Percentiles rank a stretch among this genome's conserved stretches.
Conservation (phyloP, 2,888 invertebrate species). For the Ecliptopera silaceata region DNA sequence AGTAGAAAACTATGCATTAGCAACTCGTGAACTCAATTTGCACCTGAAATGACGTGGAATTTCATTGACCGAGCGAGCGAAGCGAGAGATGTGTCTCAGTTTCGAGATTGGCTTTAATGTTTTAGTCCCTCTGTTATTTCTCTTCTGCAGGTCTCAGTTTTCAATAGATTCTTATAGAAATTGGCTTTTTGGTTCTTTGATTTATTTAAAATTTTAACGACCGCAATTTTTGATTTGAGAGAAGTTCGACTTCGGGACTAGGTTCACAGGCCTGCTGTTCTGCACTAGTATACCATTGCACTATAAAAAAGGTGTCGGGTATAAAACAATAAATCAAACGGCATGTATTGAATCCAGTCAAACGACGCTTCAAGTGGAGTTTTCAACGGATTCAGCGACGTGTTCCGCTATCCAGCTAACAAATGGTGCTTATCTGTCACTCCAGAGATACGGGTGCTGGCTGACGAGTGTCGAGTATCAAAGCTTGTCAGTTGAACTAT, state of each 20-base stretch:
- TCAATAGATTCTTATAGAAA: no score
- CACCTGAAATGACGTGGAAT: background rate
- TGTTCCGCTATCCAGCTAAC: conserved; percentile 53
- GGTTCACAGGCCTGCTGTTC: no score
- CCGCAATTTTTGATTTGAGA: no score
- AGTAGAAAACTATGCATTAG: conserved; percentile 9
- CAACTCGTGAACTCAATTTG: conserved; percentile 1
- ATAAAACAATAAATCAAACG: background rate
- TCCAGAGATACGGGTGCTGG: conserved; percentile 54
- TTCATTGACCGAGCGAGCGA: no score
- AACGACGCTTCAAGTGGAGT: conserved; percentile 18
- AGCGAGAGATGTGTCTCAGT: no score
- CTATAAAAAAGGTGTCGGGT: background rate
- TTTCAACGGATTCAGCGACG: conserved; percentile 47
- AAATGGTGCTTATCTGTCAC: conserved; percentile 68
- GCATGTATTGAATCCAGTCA: conserved; percentile 7
- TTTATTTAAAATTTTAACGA: no score
- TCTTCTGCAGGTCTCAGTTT: no score
- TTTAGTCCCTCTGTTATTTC: no score
- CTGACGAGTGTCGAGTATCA: conserved; percentile 64
- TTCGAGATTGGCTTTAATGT: no score
- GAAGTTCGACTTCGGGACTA: no score
- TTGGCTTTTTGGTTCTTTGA: no score
- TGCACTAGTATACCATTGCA: background rate
- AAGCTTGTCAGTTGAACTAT: conserved; percentile 61